These are phyloP conservation scores for Ypsolopha sequella DNA, from an alignment of 2,888 invertebrate genomes.

Conservation along the genomic window DNA sequence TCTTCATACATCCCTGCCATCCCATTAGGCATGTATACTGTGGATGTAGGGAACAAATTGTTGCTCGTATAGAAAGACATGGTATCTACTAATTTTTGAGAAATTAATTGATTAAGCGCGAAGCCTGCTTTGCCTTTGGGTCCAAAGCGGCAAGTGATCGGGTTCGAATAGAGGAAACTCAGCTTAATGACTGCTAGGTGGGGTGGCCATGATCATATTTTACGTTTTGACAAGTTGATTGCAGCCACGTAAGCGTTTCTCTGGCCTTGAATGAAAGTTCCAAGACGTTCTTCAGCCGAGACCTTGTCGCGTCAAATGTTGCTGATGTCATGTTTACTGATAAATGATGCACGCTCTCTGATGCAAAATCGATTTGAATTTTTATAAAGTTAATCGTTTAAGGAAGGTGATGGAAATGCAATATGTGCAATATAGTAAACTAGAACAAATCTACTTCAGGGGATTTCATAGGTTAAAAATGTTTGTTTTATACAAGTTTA, in stretches of 20 bases:
- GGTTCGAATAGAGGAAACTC: slow-evolving; percentile 20
- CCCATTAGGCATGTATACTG: slow-evolving; percentile 40
- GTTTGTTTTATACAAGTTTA: too few species aligned
- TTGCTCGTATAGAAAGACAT: slow-evolving; percentile 45
- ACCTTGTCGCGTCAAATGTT: slow-evolving; percentile 20
- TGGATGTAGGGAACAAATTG: slow-evolving; percentile 28
- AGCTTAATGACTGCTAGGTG: slow-evolving; percentile 20
- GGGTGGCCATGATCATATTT: slow-evolving; percentile 37
- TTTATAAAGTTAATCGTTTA: too few species aligned
- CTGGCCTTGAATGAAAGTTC: slow-evolving; percentile 45
- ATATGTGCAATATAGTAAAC: too few species aligned
- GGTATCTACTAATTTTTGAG: slow-evolving; percentile 5
- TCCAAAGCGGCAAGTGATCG: slow-evolving; percentile 19
- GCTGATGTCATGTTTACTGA: not conserved
- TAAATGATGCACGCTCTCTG: too few species aligned
- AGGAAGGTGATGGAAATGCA: too few species aligned
- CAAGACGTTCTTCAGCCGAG: slow-evolving; percentile 38
- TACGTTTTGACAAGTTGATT: slow-evolving; percentile 57
- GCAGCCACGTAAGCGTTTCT: slow-evolving; percentile 31
- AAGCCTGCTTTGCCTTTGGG: slow-evolving; percentile 12
- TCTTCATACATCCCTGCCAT: slow-evolving; percentile 25
- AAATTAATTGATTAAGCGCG: not conserved
- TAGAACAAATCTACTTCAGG: too few species aligned
- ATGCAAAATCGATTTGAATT: too few species aligned
- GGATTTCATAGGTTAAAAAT: too few species aligned